Evolutionary conservation across 2,797 vertebrate genomes (phyloP), one percentile per base, ranked within the genome.

Genomic region (Syndactyla subalaris): DNA sequence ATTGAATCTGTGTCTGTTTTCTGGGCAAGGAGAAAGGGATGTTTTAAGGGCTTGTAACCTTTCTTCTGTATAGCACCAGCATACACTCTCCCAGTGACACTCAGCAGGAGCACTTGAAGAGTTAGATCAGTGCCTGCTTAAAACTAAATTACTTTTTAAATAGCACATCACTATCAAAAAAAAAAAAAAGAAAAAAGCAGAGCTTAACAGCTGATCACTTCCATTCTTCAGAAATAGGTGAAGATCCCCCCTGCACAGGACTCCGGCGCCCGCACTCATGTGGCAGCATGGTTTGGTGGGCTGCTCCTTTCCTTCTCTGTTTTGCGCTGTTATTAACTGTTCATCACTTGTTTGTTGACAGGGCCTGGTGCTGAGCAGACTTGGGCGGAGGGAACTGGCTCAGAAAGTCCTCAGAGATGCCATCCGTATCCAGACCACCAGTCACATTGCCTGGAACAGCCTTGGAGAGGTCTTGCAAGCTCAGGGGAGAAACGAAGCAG

Each of bases 401-500:
- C 99, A 99, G 98, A 99, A 99, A 95, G 98, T 99, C 74, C 98
- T 99, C 54, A 98, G 98, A 71, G 99, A 99, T 5, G 99, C 99
- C 0, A 98, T 99, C 91, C 98, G 96, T 94, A 95, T 98, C 73
- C 98, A 99, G 97, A 99, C 98, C 96, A 99, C 98, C 30, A 98
- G 98, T 68, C 99, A 99, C 3, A 98, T 98, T 87, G 99, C 99
- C 0, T 99, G 99, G 99, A 99, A 99, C 73, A 97, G 98, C 94
- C 98, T 99, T 49, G 99, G 99, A 4, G 98, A 99, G 95, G 99
- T 99, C 48, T 98, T 99, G 94, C 99, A 99, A 98, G 98, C 97
- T 57, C 98, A 98, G 74, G 98, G 98, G 83, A 98, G 98, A 93
- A 95, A 97, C 1, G 98, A 99, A 97, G 99, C 98, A 0, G 98